These are phyloP conservation scores for Endomychus coccineus DNA, from an alignment of 2,888 invertebrate species.

Conservation along the genomic window DNA sequence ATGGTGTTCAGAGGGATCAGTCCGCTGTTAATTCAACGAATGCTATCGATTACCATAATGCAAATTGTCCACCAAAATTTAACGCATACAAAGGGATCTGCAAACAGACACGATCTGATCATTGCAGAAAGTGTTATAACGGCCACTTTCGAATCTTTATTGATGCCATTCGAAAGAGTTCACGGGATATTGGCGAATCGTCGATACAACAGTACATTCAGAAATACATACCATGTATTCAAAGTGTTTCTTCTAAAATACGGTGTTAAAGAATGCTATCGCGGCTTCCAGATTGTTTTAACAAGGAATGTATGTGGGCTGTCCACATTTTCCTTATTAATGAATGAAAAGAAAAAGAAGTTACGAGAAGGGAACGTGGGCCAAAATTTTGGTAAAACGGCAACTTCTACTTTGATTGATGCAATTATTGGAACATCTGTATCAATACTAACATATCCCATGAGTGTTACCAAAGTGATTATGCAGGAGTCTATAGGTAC, in stretches of 20 bases:
- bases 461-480: too few relatives aligned
- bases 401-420: too few relatives aligned
- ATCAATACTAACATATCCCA: too few relatives aligned
- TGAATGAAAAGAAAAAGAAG: constrained; percentile 7
- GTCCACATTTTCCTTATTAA: constrained; percentile 46
- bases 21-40: constrained; percentile 10
- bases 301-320: constrained; percentile 68
- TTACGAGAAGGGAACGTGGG: too few relatives aligned
- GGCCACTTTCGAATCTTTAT: constrained; percentile 70
- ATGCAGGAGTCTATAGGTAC: too few relatives aligned
- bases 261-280: constrained; percentile 80
- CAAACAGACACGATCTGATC: too few relatives aligned
- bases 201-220: constrained; percentile 69
- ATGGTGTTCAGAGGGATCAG: constrained; percentile 8
- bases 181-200: constrained; percentile 86
- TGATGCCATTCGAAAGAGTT: constrained; percentile 90
- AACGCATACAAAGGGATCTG: too few relatives aligned
- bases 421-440: too few relatives aligned
- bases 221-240: constrained; percentile 75
- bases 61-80: constrained; percentile 14
- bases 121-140: too few relatives aligned
- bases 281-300: constrained; percentile 59
- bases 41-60: constrained; percentile 9
- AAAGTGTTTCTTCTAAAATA: constrained; percentile 54
- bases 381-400: too few relatives aligned